These are phyloP conservation scores for Holacanthus passer DNA, from an alignment of 2,113 vertebrate genomes.

Conservation along the genomic window DNA sequence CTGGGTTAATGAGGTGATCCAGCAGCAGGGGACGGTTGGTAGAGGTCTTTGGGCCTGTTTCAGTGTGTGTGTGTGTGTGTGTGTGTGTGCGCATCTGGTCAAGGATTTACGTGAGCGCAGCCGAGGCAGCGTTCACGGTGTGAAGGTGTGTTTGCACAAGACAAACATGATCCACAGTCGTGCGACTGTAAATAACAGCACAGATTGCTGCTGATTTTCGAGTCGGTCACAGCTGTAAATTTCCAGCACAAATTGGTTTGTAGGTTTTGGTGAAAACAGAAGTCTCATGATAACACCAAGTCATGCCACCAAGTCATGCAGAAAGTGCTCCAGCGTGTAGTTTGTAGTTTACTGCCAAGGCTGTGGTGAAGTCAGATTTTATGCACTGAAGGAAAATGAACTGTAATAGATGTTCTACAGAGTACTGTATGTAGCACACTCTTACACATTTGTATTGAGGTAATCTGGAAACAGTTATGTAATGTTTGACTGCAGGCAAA, in stretches of 20 bases:
- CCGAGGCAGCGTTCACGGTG: neutral
- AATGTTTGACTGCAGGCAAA: neutral
- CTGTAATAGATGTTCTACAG: neutral
- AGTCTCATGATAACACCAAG: conserved; percentile 9
- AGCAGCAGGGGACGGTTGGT: conserved; percentile 54
- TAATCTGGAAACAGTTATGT: neutral
- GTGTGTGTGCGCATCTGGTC: neutral
- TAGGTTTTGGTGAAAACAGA: conserved; percentile 12
- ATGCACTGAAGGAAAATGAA: neutral
- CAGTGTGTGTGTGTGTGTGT: conserved; percentile 12
- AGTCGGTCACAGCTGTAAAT: conserved; percentile 11
- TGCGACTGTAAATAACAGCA: conserved; percentile 21
- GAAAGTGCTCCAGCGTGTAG: neutral
- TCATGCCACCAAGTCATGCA: too few relatives aligned
- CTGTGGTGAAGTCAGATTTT: neutral
- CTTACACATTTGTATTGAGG: neutral
- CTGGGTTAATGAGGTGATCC: conserved; percentile 70
- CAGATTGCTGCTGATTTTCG: conserved; percentile 48
- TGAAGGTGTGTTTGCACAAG: neutral
- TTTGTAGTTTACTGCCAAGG: neutral
- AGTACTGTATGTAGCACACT: neutral
- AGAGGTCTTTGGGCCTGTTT: conserved; percentile 16
- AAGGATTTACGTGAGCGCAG: conserved; percentile 1
- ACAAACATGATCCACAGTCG: conserved; percentile 17
- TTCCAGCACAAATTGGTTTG: conserved; percentile 30